Conservation (phyloP, 2,888 invertebrate species). For the Cerastis rubricosa region DNA sequence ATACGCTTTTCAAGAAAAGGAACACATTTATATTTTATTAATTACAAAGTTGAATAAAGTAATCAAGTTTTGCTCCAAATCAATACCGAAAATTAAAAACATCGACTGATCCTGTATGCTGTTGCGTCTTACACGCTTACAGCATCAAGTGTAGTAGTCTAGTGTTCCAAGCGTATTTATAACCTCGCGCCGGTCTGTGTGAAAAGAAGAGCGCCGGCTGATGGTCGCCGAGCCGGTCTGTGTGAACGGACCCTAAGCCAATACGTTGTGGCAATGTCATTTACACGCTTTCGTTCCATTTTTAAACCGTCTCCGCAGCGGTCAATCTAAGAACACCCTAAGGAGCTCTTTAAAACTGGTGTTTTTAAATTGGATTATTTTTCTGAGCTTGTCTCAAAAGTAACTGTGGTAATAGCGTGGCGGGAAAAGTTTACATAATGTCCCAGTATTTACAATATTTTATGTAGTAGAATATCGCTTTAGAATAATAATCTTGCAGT, state of each 20-base stretch:
- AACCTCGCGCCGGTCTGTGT: no score
- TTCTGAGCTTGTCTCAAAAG: constrained; percentile 39
- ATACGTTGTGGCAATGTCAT: not conserved
- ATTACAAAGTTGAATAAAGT: not conserved
- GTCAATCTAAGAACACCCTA: constrained; percentile 32
- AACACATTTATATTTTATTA: not conserved
- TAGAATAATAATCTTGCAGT: not conserved
- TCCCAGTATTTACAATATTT: not conserved
- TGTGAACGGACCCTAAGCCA: not conserved
- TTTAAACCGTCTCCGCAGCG: constrained; percentile 1
- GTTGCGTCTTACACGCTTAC: not conserved
- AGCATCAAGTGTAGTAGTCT: no score
- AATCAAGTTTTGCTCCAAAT: not conserved
- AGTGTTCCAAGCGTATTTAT: no score
- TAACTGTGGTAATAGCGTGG: constrained; percentile 4
- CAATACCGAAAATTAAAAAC: not conserved
- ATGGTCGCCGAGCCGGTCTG: no score
- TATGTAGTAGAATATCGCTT: not conserved
- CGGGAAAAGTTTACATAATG: constrained; percentile 23
- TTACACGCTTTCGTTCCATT: not conserved
- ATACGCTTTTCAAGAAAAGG: not conserved
- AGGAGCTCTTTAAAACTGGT: constrained; percentile 31
- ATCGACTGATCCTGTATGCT: not conserved
- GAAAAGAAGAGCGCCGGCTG: no score
- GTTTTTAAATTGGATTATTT: constrained; percentile 54